A percentile compares a stretch with the other conserved stretches of the same genome.
Conservation (phyloP, 2,888 invertebrate genomes). For the Hypomecis atomaria region DNA sequence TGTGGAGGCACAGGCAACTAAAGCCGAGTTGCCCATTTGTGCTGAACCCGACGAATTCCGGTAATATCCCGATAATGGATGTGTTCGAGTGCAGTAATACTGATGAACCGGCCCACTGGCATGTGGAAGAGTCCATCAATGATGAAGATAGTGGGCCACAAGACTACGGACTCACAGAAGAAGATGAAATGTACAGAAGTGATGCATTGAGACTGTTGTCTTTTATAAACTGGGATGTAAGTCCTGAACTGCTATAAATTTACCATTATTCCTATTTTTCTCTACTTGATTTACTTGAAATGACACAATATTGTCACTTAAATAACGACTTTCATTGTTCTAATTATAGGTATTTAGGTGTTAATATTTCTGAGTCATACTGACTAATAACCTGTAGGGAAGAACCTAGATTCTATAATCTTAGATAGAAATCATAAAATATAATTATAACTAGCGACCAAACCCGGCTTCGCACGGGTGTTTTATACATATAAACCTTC, state of each 20-base stretch:
- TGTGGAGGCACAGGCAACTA: constrained; percentile 87
- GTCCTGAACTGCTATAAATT: constrained; percentile 48
- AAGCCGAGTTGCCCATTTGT: constrained; percentile 90
- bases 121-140: constrained; percentile 51
- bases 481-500: too few relatives aligned
- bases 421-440: background rate
- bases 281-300: too few relatives aligned
- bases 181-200: constrained; percentile 79
- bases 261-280: too few relatives aligned
- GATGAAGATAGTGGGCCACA: constrained; percentile 53
- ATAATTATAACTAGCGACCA: too few relatives aligned
- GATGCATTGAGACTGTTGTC: constrained; percentile 87
- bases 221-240: constrained; percentile 90
- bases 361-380: background rate
- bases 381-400: background rate
- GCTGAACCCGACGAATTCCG: constrained; percentile 86
- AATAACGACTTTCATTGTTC: background rate
- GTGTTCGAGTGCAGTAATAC: constrained; percentile 55
- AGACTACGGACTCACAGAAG: constrained; percentile 66
- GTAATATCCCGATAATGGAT: constrained; percentile 86
- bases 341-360: background rate
- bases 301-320: too few relatives aligned
- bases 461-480: too few relatives aligned
- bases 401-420: background rate
- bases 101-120: constrained; percentile 46